Evolutionary conservation across 2,888 invertebrate species (phyloP).

Genomic region (Theristus sp.): DNA sequence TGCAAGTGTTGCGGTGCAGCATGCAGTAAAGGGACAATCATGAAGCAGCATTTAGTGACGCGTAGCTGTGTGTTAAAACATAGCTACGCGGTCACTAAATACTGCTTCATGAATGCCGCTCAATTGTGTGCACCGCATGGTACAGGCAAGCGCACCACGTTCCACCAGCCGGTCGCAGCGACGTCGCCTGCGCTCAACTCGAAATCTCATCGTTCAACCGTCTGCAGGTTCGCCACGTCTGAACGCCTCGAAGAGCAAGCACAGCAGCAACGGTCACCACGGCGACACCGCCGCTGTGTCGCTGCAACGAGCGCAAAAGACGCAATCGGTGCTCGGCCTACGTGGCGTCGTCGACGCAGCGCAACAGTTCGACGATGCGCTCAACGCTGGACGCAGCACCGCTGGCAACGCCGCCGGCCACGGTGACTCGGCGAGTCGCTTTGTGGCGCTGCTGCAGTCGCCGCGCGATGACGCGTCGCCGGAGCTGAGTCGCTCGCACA

Average conservation of each 20-base stretch:
- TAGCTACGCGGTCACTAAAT: too few relatives aligned
- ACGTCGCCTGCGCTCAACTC: too few relatives aligned
- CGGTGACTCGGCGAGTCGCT: neutral
- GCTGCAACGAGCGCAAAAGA: constrained; percentile 4
- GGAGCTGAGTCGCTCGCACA: constrained; percentile 16
- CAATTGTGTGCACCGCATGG: too few relatives aligned
- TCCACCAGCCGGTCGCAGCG: too few relatives aligned
- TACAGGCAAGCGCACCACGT: too few relatives aligned
- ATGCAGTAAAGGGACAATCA: too few relatives aligned
- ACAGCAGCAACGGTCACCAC: neutral
- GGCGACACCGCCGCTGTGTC: neutral
- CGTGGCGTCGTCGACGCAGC: neutral
- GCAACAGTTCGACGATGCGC: neutral
- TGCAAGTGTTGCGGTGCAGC: too few relatives aligned
- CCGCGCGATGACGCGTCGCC: too few relatives aligned
- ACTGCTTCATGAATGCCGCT: too few relatives aligned
- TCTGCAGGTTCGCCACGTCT: neutral
- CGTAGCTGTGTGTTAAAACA: too few relatives aligned
- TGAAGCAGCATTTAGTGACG: too few relatives aligned
- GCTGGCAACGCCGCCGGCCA: neutral
- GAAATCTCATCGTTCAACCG: too few relatives aligned
- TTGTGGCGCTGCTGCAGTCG: neutral
- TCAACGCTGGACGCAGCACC: neutral
- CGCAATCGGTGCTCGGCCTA: constrained; percentile 5
- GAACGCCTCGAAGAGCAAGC: neutral